A percentile compares a stretch with the other conserved stretches of the same genome.
phyloP scores from a whole-genome alignment of 2,113 vertebrate genomes.

The Balaeniceps rex region DNA sequence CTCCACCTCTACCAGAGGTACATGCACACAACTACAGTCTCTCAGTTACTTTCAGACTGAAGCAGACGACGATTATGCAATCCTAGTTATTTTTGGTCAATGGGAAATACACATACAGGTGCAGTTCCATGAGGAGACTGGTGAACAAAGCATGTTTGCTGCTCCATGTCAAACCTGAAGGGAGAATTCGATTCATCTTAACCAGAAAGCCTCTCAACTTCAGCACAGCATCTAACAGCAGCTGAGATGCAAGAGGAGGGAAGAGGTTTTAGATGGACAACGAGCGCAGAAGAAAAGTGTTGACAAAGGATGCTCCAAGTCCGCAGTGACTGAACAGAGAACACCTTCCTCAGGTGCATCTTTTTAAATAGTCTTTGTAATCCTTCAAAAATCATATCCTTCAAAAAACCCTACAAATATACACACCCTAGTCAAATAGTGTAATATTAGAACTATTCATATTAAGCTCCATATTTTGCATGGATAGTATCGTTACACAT shows the following conservation, averaged over 20 bases:
- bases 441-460: background rate
- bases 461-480: background rate
- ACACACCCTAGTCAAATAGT: background rate
- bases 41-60: background rate
- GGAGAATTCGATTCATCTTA: background rate
- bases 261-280: background rate
- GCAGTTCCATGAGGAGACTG: background rate
- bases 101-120: background rate
- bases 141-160: background rate
- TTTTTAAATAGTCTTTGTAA: background rate
- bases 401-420: background rate
- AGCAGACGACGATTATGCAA: background rate
- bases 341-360: background rate
- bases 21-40: background rate
- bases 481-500: background rate
- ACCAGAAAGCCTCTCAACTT: background rate
- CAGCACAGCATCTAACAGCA: background rate
- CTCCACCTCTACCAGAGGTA: background rate
- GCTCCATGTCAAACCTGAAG: background rate
- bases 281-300: background rate
- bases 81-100: background rate
- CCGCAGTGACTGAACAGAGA: background rate
- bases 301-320: background rate
- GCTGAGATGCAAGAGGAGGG: background rate
- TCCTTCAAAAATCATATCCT: background rate